Base-by-base conservation (phyloP, 2,113 vertebrate species). In the Excalfactoria chinensis region DNA sequence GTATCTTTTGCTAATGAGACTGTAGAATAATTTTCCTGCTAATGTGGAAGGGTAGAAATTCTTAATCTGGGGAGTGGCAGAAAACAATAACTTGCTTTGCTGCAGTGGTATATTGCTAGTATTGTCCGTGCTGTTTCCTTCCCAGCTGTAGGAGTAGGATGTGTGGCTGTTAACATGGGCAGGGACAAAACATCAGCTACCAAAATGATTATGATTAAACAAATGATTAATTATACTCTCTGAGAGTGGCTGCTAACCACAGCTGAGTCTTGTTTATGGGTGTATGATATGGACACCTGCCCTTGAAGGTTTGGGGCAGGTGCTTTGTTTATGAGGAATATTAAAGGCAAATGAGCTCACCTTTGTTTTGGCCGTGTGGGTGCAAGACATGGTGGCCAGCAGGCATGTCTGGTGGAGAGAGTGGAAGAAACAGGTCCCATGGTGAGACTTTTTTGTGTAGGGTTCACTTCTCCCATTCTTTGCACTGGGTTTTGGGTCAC, bases 321-420 rank as follows among this genome's bases (percentile, higher is more conserved):
- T n/a, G 28, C 51, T 60, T 51, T 71, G 25, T 72, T 68, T 40
- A 14, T 18, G 20, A 71, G 69, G 40, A 78, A 11, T 7, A 11
- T 4, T 46, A 49, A 28, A 60, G 60, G 28, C 21, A 64, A 32
- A 68, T 68, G 37, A 3, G 1, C 28, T 55, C 22, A 26, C 3
- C 0, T 1, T 4, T 22, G 32, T 41, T 82, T 71, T 35, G 58
- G 70, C 35, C 1, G 1, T 0, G 0, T 0, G 5, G 4, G 28
- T 48, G 43, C 28, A 60, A 75, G 53, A 30, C 0, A 2, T 56
- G 58, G 34, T 8, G 13, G 30, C 41, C 0, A 0, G 8, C 3
- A 34, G 67, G 32, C 53, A 23, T 2, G 1, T 26, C 64, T 26
- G 12, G 34, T 51, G 70, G 32, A 79, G 62, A 58, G 25, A 22